Evolutionary conservation across 2,888 invertebrate species (phyloP).

Genomic region (Metacarcinus magister): DNA sequence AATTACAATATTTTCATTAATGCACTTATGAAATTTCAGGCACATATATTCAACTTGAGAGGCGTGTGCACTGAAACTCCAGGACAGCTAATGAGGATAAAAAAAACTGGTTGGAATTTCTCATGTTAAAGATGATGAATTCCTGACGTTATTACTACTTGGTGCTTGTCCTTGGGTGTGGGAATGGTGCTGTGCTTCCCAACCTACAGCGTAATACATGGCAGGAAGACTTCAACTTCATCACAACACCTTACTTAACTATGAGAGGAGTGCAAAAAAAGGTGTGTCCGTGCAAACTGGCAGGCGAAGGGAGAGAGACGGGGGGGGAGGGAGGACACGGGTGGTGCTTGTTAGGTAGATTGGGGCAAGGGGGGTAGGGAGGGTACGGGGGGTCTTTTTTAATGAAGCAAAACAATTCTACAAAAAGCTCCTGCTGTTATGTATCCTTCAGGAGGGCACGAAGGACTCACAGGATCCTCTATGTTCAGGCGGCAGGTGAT

Average conservation of each 20-base stretch:
- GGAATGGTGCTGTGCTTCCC: background rate
- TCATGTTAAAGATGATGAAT: background rate
- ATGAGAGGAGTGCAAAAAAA: background rate
- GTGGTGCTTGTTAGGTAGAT: background rate
- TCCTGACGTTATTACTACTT: background rate
- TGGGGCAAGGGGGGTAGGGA: background rate
- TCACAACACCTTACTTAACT: background rate
- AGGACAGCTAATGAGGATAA: background rate
- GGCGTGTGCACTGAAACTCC: background rate
- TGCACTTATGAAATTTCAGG: background rate
- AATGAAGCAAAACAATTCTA: background rate
- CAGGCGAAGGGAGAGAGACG: background rate
- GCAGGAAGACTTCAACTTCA: background rate
- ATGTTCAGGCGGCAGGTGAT: constrained; percentile 26
- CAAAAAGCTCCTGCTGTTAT: background rate
- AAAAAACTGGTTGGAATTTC: too few relatives aligned
- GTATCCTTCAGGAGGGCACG: background rate
- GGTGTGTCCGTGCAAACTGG: background rate
- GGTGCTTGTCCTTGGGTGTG: background rate
- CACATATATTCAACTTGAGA: background rate
- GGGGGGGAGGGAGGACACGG: background rate
- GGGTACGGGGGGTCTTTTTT: background rate
- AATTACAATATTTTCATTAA: background rate
- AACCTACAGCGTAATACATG: background rate
- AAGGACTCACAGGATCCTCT: constrained; percentile 7